Evolutionary conservation across 2,888 invertebrate genomes (phyloP).

Genomic region (Acanthopleura granulata): DNA sequence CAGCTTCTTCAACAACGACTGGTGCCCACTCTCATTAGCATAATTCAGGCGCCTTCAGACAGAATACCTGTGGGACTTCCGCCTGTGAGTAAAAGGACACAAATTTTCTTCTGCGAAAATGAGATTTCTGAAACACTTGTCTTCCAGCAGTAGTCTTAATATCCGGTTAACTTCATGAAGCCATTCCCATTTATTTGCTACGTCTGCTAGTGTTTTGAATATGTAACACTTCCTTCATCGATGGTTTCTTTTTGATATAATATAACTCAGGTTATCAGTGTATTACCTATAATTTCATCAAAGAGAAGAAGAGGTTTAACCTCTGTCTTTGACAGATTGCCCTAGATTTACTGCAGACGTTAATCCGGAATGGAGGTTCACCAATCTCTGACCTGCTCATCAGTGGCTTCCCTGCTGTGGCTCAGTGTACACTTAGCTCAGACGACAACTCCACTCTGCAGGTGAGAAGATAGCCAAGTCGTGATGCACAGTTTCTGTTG

Average conservation of each 20-base stretch:
- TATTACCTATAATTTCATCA: no score
- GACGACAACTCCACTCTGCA: constrained; percentile 78
- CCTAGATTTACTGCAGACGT: constrained; percentile 77
- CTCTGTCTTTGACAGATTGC: constrained; percentile 71
- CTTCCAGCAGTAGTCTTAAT: no score
- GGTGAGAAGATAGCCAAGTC: constrained; percentile 45
- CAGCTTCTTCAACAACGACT: constrained; percentile 76
- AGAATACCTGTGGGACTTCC: constrained; percentile 69
- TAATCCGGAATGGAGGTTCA: constrained; percentile 76
- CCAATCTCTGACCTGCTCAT: constrained; percentile 76
- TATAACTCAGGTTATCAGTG: no score
- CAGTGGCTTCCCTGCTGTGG: constrained; percentile 78
- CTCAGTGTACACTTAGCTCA: constrained; percentile 75
- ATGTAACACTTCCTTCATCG: no score
- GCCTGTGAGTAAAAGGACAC: constrained; percentile 60
- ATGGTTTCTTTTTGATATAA: no score
- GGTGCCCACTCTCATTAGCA: constrained; percentile 78
- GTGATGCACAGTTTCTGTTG: no score
- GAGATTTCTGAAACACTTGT: no score
- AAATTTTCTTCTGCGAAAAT: no score
- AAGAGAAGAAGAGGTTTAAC: background rate
- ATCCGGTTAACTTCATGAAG: no score
- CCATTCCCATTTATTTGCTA: no score
- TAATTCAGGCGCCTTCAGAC: constrained; percentile 72
- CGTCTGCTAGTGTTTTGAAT: no score